Evolutionary conservation across 2,888 invertebrate genomes (phyloP), one percentile per base, ranked within the genome.

Genomic region (Thymelicus acteon): DNA sequence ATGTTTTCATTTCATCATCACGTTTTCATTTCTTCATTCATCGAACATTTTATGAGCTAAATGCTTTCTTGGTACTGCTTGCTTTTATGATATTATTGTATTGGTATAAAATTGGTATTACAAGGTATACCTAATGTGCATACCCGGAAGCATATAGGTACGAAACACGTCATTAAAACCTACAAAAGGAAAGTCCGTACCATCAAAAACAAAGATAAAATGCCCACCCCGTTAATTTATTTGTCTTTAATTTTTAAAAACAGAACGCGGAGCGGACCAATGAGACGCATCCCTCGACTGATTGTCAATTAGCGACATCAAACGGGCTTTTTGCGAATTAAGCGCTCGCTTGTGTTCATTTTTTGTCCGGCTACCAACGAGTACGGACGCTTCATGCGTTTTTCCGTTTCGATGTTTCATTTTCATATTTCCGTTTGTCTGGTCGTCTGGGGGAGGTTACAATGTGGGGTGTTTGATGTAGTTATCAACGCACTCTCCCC

Each of bases 241-340:
- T 92, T 92, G 90, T 92, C 89, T 92, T 91, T 88, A 93, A 91
- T 92, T 92, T 93, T 93, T 90, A 85, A 90, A 93, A 92, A 91
- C 87, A 86, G 91, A 90, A 91, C 88, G 86, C 84, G 88, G 86
- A 87, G 83, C 86, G 81, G 83, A 83, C 91, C 93, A 93, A 92
- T 93, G 93, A 90, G 89, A 91, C 93, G 88, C 92, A 88, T 89
- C 93, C 92, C 84, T 87, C 86, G 85, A 81, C 88, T 93, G 93
- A 94, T 93, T 93, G 94, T 93, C 94, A 94, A 94, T 94, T 94
- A 94, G 93, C 86, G 88, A 94, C 93, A 93, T 93, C 94, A 94
- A 94, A 93, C 93, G 93, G 90, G 90, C 93, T 94, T 92, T 93
- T 93, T 93, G 92, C 93, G 92, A 94, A 94, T 93, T 93, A 93